Evolutionary conservation across 2,888 invertebrate species (phyloP).

Genomic region (Diaphora mendica): DNA sequence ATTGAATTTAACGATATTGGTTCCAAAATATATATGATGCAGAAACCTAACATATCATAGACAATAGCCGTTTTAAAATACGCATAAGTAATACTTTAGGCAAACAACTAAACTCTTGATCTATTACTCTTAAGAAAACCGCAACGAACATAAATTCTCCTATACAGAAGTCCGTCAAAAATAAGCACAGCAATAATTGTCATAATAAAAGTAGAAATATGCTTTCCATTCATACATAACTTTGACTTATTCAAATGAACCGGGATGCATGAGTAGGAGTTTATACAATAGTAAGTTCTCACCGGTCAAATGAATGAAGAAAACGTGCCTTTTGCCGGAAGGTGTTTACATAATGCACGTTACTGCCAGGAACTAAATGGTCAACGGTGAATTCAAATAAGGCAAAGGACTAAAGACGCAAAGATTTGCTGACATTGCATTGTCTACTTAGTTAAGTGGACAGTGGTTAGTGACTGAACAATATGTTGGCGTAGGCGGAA

Average conservation of each 20-base stretch:
- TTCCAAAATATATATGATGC: no score
- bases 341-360: conserved; percentile 17
- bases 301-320: conserved; percentile 5
- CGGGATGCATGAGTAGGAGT: background rate
- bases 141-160: background rate
- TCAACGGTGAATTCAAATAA: conserved; percentile 16
- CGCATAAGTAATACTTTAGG: no score
- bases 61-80: no score
- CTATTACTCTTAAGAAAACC: no score
- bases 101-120: no score
- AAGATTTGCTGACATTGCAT: conserved; percentile 18
- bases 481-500: conserved; percentile 14
- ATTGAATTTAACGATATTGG: no score
- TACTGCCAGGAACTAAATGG: conserved; percentile 5
- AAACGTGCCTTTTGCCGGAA: conserved; percentile 20
- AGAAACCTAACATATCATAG: no score
- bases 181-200: background rate
- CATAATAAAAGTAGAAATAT: background rate
- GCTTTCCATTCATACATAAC: background rate
- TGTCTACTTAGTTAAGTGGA: conserved; percentile 11
- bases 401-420: conserved; percentile 2
- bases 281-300: conserved; percentile 8
- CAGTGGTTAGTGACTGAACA: conserved; percentile 9
- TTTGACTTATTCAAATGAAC: conserved; percentile 5
- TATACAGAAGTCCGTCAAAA: background rate